Percentiles rank a stretch among this genome's conserved stretches.
phyloP scores from a whole-genome alignment of 2,113 vertebrate genomes.

The Tauraco erythrolophus region DNA sequence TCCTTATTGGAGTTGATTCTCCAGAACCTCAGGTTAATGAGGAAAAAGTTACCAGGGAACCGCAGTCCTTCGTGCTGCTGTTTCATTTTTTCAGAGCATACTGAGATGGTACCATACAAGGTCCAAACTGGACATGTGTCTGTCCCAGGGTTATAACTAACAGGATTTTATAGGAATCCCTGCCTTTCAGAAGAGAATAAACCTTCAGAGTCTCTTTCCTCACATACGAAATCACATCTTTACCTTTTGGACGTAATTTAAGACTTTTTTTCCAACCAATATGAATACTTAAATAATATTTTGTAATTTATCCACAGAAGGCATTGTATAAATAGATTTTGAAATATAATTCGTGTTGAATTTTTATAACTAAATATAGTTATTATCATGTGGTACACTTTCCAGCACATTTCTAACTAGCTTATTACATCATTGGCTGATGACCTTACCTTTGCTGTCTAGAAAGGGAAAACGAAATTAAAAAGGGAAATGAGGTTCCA shows the following conservation, averaged over 20 bases:
- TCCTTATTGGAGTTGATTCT: neutral
- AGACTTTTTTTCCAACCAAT: neutral
- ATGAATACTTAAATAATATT: neutral
- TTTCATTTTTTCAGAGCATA: neutral
- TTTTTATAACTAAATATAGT: neutral
- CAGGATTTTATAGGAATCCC: neutral
- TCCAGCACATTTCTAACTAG: neutral
- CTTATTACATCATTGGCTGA: neutral
- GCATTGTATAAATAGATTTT: neutral
- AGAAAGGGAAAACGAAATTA: constrained; percentile 1
- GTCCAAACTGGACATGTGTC: neutral
- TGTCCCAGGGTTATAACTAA: neutral
- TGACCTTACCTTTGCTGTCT: neutral
- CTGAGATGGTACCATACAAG: neutral
- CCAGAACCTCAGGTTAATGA: neutral
- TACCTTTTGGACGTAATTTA: neutral
- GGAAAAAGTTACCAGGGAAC: neutral
- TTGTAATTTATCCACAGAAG: neutral
- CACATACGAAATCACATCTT: neutral
- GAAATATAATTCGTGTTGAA: neutral
- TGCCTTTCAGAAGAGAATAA: neutral
- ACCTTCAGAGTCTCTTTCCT: neutral
- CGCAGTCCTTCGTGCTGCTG: neutral
- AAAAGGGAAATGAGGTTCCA: constrained; percentile 12
- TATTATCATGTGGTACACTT: neutral